Base-by-base conservation (phyloP, 2,888 invertebrate species). In the Tridacna gigas region DNA sequence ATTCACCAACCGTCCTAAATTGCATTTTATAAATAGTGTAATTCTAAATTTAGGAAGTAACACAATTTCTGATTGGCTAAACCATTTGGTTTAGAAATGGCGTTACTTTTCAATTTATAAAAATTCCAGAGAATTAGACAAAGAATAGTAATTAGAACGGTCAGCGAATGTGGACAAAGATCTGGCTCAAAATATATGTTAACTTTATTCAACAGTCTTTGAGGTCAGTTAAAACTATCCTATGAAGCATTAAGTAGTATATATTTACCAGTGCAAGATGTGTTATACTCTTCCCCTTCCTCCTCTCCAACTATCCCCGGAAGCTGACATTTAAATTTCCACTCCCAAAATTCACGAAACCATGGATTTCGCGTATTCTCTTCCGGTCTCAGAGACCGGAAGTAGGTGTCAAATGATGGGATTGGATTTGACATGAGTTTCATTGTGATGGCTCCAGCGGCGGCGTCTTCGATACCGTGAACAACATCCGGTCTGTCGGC, bases 311-410 rank as follows among this genome's bases (percentile, higher is more conserved):
- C 76, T 56, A 82, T 61, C 66, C 66, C 66, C 67, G 73, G 73
- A 3, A 94, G 86, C 56, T 86, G 89, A 93, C 97, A 97, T 90
- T 96, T 95, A 94, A 97, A 97, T 90, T 96, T 96, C 86, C 96
- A 95, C 93, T 97, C 96, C 97, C 97, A 97, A 95, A 97, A 97
- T 94, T 97, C 97, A 28, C 95, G 95, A 94, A 97, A 97, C 96
- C 96, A 96, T 0, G 97, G 97, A 94, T 97, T 97, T 76, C 96
- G 95, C 12, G 94, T 93, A 94, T 97, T 97, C 91, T 95, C 96
- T 0, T 97, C 97, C 82, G 96, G 96, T 76, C 89, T 89, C 74
- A 97, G 95, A 0, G 96, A 95, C 90, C 96, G 96, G 95, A 97
- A 97, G 94, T 97, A 96, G 11, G 96, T 94, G 93, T 97, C 97